Evolutionary conservation across 1,140 invertebrate genomes (phyloP), one percentile per base, ranked within the genome.

Genomic region (Aradophagus sp.): DNA sequence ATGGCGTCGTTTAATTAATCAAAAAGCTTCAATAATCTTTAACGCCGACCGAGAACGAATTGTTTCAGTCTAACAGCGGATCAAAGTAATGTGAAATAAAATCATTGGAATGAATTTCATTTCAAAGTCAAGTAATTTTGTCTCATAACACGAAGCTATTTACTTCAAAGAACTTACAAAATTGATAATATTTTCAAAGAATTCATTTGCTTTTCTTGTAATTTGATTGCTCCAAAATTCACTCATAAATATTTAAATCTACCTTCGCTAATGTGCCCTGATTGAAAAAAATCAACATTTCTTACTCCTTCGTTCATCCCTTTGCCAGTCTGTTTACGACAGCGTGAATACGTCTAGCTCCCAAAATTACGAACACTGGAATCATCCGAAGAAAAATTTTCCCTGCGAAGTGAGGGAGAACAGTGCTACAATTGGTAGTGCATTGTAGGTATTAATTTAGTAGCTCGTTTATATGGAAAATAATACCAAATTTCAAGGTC

Each of bases 391-490:
- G 16, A 67, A 68, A 55, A 68, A 68, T 59, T 68, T 68, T 68
- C 63, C 59, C 59, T 58, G 35, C 44, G 50, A 61, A 66, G 61
- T 74, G 32, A 65, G 47, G 53, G 76, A 34, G 74, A 75, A 77
- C 66, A 76, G 72, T 75, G 13, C 69, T 76, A 79, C 82, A 83
- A 83, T 83, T 81, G 79, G 79, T 77, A 78, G 76, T 82, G 81
- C 81, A 82, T 83, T 80, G 79, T 81, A 76, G 80, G 80, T 82
- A 83, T 83, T 83, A 83, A 83, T 83, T 82, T 82, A 80, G 81
- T 83, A 71, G 80, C 80, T 81, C 80, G 78, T 84, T 82, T 79
- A 84, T 82, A 83, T 83, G 78, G 80, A 83, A 82, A 82, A 80
- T 83, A 83, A 82, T 83, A 84, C 81, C 80, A 77, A 82, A 74